Conservation (phyloP, 2,888 invertebrate species). For the Catocala fraxini region DNA sequence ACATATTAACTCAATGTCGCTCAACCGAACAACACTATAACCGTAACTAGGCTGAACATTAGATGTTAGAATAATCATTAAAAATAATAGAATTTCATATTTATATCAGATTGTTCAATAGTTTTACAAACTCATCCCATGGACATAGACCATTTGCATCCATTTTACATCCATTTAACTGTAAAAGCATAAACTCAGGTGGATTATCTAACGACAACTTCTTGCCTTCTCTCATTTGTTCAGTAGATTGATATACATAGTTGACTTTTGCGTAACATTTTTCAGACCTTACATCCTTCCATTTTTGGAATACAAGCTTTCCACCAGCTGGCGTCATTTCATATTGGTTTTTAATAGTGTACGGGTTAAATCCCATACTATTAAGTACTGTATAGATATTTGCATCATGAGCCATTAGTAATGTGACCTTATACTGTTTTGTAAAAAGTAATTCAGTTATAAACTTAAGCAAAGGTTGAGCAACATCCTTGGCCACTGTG, state of each 20-base stretch:
- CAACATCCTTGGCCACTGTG: constrained; percentile 71
- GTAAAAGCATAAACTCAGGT: constrained; percentile 63
- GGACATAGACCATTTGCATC: constrained; percentile 68
- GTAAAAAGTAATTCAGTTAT: constrained; percentile 63
- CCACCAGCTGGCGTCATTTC: constrained; percentile 74
- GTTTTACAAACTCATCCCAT: constrained; percentile 67
- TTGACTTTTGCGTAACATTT: constrained; percentile 66
- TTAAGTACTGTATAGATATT: constrained; percentile 74
- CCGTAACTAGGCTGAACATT: too few relatives aligned
- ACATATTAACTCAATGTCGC: too few relatives aligned
- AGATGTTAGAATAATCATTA: too few relatives aligned
- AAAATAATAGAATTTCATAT: too few relatives aligned
- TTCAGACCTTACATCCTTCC: constrained; percentile 56
- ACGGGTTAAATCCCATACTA: constrained; percentile 65
- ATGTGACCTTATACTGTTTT: constrained; percentile 54
- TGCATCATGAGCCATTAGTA: constrained; percentile 80
- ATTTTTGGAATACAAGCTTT: constrained; percentile 78
- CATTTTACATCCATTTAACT: constrained; percentile 63
- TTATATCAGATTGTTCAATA: constrained; percentile 32
- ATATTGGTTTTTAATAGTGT: constrained; percentile 61
- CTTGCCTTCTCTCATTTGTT: constrained; percentile 66
- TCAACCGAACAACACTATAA: too few relatives aligned
- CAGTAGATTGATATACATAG: constrained; percentile 72
- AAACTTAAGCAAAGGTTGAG: constrained; percentile 66
- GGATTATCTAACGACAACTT: constrained; percentile 63